Percentiles rank a stretch among this genome's conserved stretches.
phyloP scores from a whole-genome alignment of 2,888 invertebrate species.

The Merodon equestris region DNA sequence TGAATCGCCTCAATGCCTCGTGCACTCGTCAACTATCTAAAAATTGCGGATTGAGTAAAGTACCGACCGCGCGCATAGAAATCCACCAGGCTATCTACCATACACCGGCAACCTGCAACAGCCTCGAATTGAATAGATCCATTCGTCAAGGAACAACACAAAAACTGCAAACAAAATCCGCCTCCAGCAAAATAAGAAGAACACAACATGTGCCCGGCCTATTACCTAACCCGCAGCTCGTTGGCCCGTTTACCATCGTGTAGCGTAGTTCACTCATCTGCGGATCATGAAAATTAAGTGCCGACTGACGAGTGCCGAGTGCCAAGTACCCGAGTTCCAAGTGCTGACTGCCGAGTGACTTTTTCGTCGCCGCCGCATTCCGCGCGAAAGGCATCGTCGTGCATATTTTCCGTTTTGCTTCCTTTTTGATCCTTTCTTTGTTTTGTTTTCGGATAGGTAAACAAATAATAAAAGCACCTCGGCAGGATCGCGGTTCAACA shows the following conservation, averaged over 20 bases:
- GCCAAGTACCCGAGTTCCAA: too few relatives aligned
- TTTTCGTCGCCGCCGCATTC: constrained; percentile 63
- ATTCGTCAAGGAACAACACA: constrained; percentile 56
- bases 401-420: constrained; percentile 41
- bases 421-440: too few relatives aligned
- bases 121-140: constrained; percentile 11
- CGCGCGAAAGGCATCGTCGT: constrained; percentile 65
- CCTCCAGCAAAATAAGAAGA: constrained; percentile 57
- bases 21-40: constrained; percentile 65
- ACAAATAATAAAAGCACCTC: constrained; percentile 64
- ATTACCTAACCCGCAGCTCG: constrained; percentile 50
- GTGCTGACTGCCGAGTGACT: too few relatives aligned
- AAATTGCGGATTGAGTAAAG: constrained; percentile 55
- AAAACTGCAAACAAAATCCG: constrained; percentile 3
- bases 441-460: constrained; percentile 63
- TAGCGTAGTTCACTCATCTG: constrained; percentile 54
- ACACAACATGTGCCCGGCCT: constrained; percentile 65
- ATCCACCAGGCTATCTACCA: constrained; percentile 43
- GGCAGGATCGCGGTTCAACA: constrained; percentile 3
- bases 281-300: constrained; percentile 68
- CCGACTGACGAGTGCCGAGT: constrained; percentile 41
- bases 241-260: background rate
- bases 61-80: constrained; percentile 51
- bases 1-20: constrained; percentile 19
- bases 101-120: constrained; percentile 49